These are phyloP conservation scores for Prionailurus viverrinus DNA, from an alignment of 2,113 vertebrate genomes.

Conservation along the genomic window DNA sequence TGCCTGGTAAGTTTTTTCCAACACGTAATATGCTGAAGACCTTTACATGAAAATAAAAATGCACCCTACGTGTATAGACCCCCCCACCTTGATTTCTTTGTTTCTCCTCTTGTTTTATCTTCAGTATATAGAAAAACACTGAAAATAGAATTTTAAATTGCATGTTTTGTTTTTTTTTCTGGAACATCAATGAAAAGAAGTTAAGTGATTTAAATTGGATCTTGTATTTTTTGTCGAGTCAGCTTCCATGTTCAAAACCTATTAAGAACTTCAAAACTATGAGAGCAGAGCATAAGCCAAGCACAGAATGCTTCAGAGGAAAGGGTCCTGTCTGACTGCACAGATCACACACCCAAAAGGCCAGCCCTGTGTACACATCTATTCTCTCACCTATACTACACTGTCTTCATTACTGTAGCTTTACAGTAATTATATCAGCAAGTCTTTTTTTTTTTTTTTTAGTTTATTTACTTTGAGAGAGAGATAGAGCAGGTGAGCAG, in stretches of 20 bases:
- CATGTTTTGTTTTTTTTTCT: background rate
- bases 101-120: background rate
- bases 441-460: background rate
- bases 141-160: background rate
- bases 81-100: background rate
- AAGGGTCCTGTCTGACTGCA: background rate
- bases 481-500: too few relatives aligned
- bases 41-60: background rate
- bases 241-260: background rate
- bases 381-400: background rate
- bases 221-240: background rate
- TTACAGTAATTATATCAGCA: background rate
- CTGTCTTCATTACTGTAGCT: background rate
- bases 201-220: background rate
- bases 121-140: background rate
- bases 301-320: background rate
- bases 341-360: background rate
- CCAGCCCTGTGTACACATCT: rapidly evolving
- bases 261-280: background rate
- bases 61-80: background rate
- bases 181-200: background rate
- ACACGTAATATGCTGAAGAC: background rate
- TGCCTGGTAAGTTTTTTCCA: background rate
- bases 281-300: background rate
- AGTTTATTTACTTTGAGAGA: too few relatives aligned